Percentiles rank a stretch among this genome's conserved stretches.
phyloP scores from a whole-genome alignment of 1,140 invertebrate genomes.

The Asobara japonica region DNA sequence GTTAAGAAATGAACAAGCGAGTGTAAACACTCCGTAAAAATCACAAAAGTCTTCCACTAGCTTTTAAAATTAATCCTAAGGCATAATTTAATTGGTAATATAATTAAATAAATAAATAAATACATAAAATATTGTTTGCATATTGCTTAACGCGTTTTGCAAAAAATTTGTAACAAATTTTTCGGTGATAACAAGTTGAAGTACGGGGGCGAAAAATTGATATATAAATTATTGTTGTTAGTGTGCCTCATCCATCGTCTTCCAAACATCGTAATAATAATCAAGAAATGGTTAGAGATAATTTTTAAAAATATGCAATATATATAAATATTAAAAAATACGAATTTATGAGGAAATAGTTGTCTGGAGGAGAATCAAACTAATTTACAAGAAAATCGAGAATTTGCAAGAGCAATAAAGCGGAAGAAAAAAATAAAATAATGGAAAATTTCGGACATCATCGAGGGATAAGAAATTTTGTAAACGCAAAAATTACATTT shows the following conservation, averaged over 20 bases:
- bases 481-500: too few relatives aligned
- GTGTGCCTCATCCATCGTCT: slow-evolving; percentile 54
- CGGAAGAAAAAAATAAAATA: too few relatives aligned
- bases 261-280: slow-evolving; percentile 34
- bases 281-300: background rate
- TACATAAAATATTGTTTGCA: too few relatives aligned
- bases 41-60: slow-evolving; percentile 63
- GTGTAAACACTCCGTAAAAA: slow-evolving; percentile 45
- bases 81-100: background rate
- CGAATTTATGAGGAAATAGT: background rate
- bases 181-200: background rate
- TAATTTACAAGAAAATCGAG: background rate
- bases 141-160: background rate
- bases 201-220: background rate
- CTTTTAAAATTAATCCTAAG: slow-evolving; percentile 20
- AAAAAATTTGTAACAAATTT: background rate
- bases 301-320: background rate
- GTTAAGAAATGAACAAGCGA: slow-evolving; percentile 21
- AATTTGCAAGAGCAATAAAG: too few relatives aligned
- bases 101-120: background rate
- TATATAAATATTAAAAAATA: too few relatives aligned
- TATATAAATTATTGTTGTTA: slow-evolving; percentile 26
- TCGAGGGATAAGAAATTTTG: too few relatives aligned
- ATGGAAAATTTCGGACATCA: background rate
- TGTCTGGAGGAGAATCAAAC: background rate